A percentile compares a stretch with the other conserved stretches of the same genome.
Conservation (phyloP, 2,113 vertebrate genomes). For the Verasper variegatus region DNA sequence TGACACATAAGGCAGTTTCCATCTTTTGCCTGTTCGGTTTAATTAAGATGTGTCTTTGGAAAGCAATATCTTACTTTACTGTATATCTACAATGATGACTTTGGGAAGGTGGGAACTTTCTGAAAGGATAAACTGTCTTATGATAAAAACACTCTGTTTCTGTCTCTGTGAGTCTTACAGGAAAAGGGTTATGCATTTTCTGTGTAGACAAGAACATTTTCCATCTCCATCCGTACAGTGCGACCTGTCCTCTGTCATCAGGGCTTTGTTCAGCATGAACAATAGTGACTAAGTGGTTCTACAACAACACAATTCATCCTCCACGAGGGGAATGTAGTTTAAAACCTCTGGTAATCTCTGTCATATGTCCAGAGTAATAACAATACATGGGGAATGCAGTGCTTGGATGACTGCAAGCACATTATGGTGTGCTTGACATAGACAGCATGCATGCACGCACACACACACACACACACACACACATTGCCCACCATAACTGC, state of each 20-base stretch:
- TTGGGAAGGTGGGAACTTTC: too few relatives aligned
- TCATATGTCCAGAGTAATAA: neutral
- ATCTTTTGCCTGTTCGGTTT: neutral
- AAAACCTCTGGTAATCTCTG: neutral
- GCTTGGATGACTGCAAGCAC: neutral
- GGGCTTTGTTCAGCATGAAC: conserved; percentile 26
- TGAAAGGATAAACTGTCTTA: neutral
- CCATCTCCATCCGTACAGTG: conserved; percentile 15
- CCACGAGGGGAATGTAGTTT: conserved; percentile 11
- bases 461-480: neutral
- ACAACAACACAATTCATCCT: conserved; percentile 21
- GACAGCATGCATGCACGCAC: neutral
- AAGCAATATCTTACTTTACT: neutral
- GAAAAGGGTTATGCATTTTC: neutral
- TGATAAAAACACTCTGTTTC: neutral
- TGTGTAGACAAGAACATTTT: conserved; percentile 19
- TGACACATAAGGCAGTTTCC: neutral
- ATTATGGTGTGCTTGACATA: neutral
- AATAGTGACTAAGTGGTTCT: conserved; percentile 41
- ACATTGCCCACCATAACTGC: neutral
- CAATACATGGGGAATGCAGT: neutral
- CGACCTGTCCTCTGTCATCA: conserved; percentile 32
- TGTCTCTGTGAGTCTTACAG: neutral
- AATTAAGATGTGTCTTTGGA: neutral
- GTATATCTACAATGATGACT: neutral